These are phyloP conservation scores for Drosophila sucinea DNA, from an alignment of 1,140 invertebrate genomes.

Conservation along the genomic window DNA sequence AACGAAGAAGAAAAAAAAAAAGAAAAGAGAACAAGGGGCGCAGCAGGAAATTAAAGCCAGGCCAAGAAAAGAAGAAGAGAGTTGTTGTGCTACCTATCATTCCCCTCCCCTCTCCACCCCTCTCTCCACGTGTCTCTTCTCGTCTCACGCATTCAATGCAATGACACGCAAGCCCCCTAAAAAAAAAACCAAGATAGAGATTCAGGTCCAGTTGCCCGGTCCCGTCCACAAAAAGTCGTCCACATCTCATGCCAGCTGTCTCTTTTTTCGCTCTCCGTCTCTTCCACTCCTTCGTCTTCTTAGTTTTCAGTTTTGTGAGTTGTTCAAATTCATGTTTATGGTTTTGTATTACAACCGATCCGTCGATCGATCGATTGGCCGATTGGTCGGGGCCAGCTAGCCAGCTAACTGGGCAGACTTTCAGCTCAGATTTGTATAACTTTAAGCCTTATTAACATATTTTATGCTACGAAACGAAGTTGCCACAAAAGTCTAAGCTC, in stretches of 20 bases:
- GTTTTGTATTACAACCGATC: constrained; percentile 63
- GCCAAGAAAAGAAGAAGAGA: constrained; percentile 22
- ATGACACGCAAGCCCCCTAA: constrained; percentile 44
- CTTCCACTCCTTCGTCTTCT: constrained; percentile 34
- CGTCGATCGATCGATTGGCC: constrained; percentile 13
- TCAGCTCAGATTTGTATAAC: constrained; percentile 60
- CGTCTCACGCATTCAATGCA: constrained; percentile 28
- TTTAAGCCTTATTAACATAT: constrained; percentile 81
- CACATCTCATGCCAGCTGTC: constrained; percentile 17
- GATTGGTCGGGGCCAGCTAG: neutral
- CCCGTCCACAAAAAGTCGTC: constrained; percentile 3
- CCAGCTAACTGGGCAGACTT: constrained; percentile 15
- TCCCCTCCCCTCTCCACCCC: no score
- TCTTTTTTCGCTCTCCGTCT: constrained; percentile 24
- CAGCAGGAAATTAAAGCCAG: constrained; percentile 75
- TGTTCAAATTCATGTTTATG: constrained; percentile 54
- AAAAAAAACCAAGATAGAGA: neutral
- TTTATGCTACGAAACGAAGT: constrained; percentile 63
- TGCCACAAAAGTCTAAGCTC: constrained; percentile 48
- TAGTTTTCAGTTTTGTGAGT: constrained; percentile 39
- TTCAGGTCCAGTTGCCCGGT: constrained; percentile 9
- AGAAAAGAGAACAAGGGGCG: constrained; percentile 38
- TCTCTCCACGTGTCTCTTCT: no score
- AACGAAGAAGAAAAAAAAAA: neutral
- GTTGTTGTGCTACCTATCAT: neutral